Evolutionary conservation across 2,888 invertebrate species (phyloP).

Genomic region (Lathronympha strigana): DNA sequence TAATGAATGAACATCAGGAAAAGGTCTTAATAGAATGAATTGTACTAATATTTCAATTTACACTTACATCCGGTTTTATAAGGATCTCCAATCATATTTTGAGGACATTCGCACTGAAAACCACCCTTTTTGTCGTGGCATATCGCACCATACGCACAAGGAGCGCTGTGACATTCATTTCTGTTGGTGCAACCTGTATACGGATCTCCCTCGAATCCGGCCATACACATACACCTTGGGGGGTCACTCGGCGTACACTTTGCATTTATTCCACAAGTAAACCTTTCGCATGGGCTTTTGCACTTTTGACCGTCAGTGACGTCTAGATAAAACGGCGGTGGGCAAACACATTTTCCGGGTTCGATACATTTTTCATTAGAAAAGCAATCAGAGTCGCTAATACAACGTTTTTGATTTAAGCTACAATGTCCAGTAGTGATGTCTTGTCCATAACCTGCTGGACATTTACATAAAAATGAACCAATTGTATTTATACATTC

Average conservation of each 20-base stretch:
- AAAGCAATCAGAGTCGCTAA: conserved; percentile 92
- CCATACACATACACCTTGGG: conserved; percentile 94
- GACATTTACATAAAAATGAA: conserved; percentile 91
- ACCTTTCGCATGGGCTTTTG: conserved; percentile 96
- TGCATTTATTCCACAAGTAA: conserved; percentile 94
- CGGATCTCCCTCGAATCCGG: conserved; percentile 94
- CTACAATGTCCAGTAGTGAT: conserved; percentile 92
- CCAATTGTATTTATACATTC: conserved; percentile 92
- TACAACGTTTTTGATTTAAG: conserved; percentile 92
- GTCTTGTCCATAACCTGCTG: conserved; percentile 92
- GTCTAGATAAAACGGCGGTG: conserved; percentile 95
- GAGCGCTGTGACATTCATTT: conserved; percentile 93
- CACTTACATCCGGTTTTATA: conserved; percentile 92
- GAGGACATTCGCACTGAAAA: conserved; percentile 93
- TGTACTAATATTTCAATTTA: background rate
- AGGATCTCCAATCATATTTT: conserved; percentile 92
- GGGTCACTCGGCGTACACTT: conserved; percentile 95
- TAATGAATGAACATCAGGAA: background rate
- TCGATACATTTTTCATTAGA: conserved; percentile 95
- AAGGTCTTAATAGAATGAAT: background rate
- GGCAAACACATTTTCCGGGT: conserved; percentile 95
- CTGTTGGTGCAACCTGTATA: conserved; percentile 92
- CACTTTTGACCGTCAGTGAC: conserved; percentile 92
- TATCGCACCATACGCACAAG: conserved; percentile 94
- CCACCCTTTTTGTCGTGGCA: conserved; percentile 94